phyloP scores from a whole-genome alignment of 2,797 vertebrate genomes.

The Falco peregrinus region DNA sequence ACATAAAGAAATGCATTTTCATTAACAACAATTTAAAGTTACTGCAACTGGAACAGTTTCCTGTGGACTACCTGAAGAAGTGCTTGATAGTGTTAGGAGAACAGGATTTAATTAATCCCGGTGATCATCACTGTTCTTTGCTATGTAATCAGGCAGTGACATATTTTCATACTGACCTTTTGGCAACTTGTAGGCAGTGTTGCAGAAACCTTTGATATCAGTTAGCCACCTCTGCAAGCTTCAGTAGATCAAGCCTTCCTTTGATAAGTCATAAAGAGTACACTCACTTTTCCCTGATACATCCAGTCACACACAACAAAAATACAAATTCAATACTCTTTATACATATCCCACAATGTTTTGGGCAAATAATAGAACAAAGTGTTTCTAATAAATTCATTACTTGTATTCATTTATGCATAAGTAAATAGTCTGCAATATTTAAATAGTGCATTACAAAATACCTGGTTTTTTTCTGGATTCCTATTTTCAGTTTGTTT shows the following conservation, averaged over 20 bases:
- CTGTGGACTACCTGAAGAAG: neutral
- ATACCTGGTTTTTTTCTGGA: neutral
- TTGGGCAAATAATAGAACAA: neutral
- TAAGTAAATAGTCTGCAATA: neutral
- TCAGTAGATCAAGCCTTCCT: slow-evolving; percentile 23
- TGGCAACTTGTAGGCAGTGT: slow-evolving; percentile 15
- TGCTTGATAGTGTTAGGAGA: neutral
- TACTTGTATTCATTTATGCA: neutral
- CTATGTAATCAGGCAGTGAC: neutral
- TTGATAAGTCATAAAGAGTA: neutral
- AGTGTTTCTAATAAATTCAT: neutral
- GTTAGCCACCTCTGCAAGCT: neutral
- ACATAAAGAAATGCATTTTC: neutral
- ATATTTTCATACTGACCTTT: slow-evolving; percentile 23
- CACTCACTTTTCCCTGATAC: neutral
- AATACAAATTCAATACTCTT: neutral
- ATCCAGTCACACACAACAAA: neutral
- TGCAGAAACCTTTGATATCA: slow-evolving; percentile 37
- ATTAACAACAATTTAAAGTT: neutral
- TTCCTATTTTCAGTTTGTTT: neutral
- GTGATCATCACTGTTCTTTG: neutral
- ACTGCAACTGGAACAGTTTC: neutral
- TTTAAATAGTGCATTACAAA: neutral
- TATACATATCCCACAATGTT: neutral
- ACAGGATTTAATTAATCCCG: slow-evolving; percentile 5